Conservation (phyloP, 2,113 vertebrate species). For the Cottus gobio region DNA sequence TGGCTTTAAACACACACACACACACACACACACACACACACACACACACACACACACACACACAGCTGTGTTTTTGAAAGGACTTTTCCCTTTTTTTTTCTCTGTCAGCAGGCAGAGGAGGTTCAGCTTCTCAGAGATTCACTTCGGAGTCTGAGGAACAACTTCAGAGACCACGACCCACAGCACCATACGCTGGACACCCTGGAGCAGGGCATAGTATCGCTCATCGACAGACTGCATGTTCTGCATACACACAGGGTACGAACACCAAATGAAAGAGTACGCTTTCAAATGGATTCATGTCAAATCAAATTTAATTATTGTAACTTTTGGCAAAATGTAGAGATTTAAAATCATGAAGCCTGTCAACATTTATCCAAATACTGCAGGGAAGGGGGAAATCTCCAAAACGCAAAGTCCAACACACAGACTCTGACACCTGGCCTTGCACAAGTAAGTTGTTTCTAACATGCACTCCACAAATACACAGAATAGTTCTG, state of each 20-base stretch:
- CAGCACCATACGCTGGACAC: slow-evolving; percentile 99
- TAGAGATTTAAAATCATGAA: not conserved
- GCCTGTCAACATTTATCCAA: not conserved
- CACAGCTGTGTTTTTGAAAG: no score
- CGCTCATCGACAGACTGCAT: slow-evolving; percentile 92
- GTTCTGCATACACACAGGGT: slow-evolving; percentile 86
- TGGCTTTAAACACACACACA: not conserved
- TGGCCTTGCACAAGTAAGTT: slow-evolving; percentile 91
- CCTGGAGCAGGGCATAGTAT: slow-evolving; percentile 95
- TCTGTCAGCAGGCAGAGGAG: slow-evolving; percentile 86
- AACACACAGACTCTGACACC: slow-evolving; percentile 84
- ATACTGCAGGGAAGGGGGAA: slow-evolving; percentile 85
- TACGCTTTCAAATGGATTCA: not conserved
- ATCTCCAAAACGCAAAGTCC: slow-evolving; percentile 84
- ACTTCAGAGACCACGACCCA: slow-evolving; percentile 93
- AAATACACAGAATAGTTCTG: not conserved
- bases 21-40: not conserved
- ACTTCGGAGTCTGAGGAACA: slow-evolving; percentile 93
- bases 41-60: not conserved
- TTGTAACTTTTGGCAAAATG: not conserved
- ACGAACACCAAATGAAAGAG: slow-evolving; percentile 37
- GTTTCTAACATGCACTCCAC: not conserved
- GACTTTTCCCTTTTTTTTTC: no score
- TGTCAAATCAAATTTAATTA: not conserved
- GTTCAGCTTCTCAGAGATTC: slow-evolving; percentile 94